Conservation (phyloP, 2,888 invertebrate species). For the Hymenopus coronatus region DNA sequence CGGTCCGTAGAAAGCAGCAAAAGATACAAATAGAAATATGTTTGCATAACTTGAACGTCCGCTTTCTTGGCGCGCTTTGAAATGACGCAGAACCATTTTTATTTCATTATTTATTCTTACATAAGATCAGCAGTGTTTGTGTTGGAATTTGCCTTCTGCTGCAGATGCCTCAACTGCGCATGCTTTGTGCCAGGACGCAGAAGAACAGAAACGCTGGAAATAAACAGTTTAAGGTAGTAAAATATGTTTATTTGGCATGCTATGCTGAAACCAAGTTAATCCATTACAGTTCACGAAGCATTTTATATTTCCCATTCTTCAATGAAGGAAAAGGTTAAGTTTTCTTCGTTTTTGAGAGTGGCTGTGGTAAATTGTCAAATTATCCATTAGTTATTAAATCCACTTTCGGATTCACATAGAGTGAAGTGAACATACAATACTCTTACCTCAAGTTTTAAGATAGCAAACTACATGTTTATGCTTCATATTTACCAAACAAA, state of each 20-base stretch:
- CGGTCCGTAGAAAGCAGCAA: not conserved
- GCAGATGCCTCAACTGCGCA: not conserved
- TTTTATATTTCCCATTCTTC: too few species aligned
- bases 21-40: slow-evolving; percentile 1
- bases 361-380: too few species aligned
- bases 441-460: too few species aligned
- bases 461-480: too few species aligned
- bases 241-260: not conserved
- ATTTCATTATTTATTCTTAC: slow-evolving; percentile 11
- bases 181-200: not conserved
- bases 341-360: too few species aligned
- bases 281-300: too few species aligned
- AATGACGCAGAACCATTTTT: not conserved
- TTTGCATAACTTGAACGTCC: not conserved
- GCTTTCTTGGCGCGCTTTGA: not conserved
- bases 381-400: too few species aligned
- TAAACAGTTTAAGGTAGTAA: not conserved
- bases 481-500: too few species aligned
- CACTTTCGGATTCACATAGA: too few species aligned
- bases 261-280: not conserved
- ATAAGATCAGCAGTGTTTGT: not conserved
- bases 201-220: not conserved
- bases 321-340: too few species aligned
- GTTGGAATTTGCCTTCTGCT: too few species aligned
- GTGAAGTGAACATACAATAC: too few species aligned